phyloP scores from a whole-genome alignment of 2,888 invertebrate species.

The Hofmannophila pseudospretella region DNA sequence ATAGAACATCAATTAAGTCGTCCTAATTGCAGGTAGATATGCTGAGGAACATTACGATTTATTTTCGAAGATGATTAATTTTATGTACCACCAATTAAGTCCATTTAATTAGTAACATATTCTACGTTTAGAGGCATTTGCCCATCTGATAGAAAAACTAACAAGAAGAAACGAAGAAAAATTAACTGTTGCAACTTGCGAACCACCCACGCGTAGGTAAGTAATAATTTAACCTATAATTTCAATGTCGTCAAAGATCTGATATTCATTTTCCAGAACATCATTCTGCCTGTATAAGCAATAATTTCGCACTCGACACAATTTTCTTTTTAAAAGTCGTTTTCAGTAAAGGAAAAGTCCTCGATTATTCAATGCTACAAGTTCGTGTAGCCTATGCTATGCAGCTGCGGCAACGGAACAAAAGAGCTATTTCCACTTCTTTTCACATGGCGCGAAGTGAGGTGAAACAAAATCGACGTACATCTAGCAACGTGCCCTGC shows the following conservation, averaged over 20 bases:
- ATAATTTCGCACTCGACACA: too few relatives aligned
- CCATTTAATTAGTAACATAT: too few relatives aligned
- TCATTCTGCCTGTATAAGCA: neutral
- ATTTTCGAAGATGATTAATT: too few relatives aligned
- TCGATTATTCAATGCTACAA: conserved; percentile 48
- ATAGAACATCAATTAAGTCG: too few relatives aligned
- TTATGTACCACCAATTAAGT: too few relatives aligned
- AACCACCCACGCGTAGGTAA: neutral
- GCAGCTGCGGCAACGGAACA: conserved; percentile 29
- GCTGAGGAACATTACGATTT: too few relatives aligned
- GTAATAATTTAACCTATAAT: too few relatives aligned
- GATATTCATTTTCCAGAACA: neutral
- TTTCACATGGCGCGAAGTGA: conserved; percentile 31
- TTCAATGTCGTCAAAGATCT: conserved; percentile 8
- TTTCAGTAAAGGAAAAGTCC: conserved; percentile 1
- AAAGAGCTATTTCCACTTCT: conserved; percentile 44
- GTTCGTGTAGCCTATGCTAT: too few relatives aligned
- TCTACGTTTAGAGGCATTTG: too few relatives aligned
- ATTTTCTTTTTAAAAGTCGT: too few relatives aligned
- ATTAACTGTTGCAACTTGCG: conserved; percentile 6
- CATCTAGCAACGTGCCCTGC: conserved; percentile 20
- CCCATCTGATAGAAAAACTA: too few relatives aligned
- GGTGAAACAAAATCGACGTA: conserved; percentile 43
- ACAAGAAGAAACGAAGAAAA: conserved; percentile 7
- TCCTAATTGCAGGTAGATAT: too few relatives aligned